Evolutionary conservation across 2,888 invertebrate genomes (phyloP), one percentile per base, ranked within the genome.

Genomic region (Lymantria dispar): DNA sequence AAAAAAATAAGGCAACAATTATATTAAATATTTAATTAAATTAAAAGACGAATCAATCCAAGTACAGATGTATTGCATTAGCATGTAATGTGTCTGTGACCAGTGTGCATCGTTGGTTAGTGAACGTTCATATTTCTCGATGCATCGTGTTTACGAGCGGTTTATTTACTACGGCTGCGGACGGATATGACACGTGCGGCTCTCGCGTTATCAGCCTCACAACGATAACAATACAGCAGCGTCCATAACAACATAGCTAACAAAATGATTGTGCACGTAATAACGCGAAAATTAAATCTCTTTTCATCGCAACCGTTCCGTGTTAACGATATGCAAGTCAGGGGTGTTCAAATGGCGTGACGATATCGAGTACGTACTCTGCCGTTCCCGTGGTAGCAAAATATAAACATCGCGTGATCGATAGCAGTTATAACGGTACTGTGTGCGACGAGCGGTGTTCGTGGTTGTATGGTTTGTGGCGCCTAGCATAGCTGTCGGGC

Each of bases 351-450:
- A 69, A 62, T 67, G 62, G 70, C 72, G 81, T 79, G 72, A 75
- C 76, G 77, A 33, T 49, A 49, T 58, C 71, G 70, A 72, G 68
- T 72, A 74, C 73, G 70, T 66, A 75, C 70, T 60, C 60, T 63
- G 60, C 72, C 75, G 90, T 89, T 87, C 82, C 89, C 88, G 81
- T 89, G 86, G 89, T 71, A 88, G 87, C 90, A 72, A 68, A 74
- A 79, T 74, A 83, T 87, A 85, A 87, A 89, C 88, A 86, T 77
- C 70, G 78, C 78, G 79, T 82, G 83, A 89, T 90, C 89, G 83
- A 90, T 89, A 86, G 67, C 71, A 62, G 71, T 72, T 65, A 68
- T 56, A 63, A 66, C 59, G 66, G 70, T 63, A 68, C 71, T 68
- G 73, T 70, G 75, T 71, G 75, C 64, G 62, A 57, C 50, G 66